A percentile compares a stretch with the other conserved stretches of the same genome.
phyloP scores from a whole-genome alignment of 2,797 vertebrate species.

The Anabacerthia variegaticeps region DNA sequence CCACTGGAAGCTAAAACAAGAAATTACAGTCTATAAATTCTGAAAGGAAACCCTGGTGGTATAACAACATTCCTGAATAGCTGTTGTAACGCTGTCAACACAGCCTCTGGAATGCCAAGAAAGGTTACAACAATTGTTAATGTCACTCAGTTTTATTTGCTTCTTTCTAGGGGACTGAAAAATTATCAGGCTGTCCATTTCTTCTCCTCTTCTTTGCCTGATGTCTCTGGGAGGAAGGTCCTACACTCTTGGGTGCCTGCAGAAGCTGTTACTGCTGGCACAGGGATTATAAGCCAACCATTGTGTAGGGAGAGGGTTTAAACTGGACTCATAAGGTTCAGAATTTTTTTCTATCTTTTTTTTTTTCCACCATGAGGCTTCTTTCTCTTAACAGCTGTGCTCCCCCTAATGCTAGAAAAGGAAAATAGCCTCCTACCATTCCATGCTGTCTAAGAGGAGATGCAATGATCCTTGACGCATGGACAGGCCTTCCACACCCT shows the following conservation, averaged over 20 bases:
- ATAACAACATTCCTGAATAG: background rate
- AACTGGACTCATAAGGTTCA: background rate
- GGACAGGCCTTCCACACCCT: background rate
- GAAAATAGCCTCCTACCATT: background rate
- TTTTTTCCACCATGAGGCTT: background rate
- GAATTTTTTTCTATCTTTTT: background rate
- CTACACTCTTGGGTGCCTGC: background rate
- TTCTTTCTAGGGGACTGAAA: background rate
- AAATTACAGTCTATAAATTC: background rate
- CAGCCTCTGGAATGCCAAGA: background rate
- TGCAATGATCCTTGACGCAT: background rate
- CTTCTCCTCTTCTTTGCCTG: background rate
- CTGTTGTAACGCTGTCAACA: background rate
- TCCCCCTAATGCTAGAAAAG: constrained; percentile 36
- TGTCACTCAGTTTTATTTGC: background rate
- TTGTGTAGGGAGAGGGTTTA: background rate
- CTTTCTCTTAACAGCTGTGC: background rate
- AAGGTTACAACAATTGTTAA: background rate
- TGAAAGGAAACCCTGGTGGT: background rate
- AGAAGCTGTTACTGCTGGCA: background rate
- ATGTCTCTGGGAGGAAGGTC: background rate
- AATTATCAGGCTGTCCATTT: background rate
- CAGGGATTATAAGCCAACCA: background rate
- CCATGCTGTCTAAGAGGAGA: background rate
- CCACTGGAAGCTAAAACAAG: background rate